A percentile compares a stretch with the other conserved stretches of the same genome.
Conservation (phyloP, 2,113 vertebrate species). For the Malurus elegans region DNA sequence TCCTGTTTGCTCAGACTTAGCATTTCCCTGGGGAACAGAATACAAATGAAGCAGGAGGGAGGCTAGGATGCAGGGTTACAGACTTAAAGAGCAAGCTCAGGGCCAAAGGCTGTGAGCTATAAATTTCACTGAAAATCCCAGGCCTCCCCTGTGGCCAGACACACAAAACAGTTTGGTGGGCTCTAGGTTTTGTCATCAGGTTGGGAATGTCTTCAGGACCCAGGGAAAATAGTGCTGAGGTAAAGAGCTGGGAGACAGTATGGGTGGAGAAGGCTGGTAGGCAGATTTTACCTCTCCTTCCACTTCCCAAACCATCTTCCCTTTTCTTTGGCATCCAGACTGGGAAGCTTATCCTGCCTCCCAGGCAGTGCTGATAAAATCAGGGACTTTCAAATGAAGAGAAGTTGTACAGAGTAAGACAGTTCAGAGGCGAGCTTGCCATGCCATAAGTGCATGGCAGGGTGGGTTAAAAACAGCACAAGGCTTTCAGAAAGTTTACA, state of each 20-base stretch:
- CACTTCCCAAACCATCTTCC: neutral
- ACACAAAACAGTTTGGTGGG: neutral
- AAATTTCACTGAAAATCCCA: slow-evolving; percentile 6
- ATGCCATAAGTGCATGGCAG: neutral
- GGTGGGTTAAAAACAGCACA: neutral
- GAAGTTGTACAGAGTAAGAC: neutral
- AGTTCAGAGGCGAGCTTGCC: neutral
- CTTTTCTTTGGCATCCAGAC: neutral
- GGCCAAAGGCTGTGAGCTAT: neutral
- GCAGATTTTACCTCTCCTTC: neutral
- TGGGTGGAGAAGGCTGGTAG: neutral
- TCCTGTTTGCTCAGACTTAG: neutral
- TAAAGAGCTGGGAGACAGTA: neutral
- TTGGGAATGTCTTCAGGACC: neutral
- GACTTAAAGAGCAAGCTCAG: neutral
- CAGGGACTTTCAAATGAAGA: slow-evolving; percentile 46
- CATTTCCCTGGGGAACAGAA: neutral
- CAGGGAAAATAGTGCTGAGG: neutral
- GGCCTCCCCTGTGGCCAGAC: neutral
- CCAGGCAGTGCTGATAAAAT: slow-evolving; percentile 47
- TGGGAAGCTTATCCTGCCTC: slow-evolving; percentile 6
- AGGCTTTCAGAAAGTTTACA: neutral
- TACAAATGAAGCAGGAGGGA: neutral
- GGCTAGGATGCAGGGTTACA: neutral
- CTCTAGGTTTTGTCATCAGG: neutral